Evolutionary conservation across 1,140 invertebrate genomes (phyloP).

Genomic region (Formica exsecta): DNA sequence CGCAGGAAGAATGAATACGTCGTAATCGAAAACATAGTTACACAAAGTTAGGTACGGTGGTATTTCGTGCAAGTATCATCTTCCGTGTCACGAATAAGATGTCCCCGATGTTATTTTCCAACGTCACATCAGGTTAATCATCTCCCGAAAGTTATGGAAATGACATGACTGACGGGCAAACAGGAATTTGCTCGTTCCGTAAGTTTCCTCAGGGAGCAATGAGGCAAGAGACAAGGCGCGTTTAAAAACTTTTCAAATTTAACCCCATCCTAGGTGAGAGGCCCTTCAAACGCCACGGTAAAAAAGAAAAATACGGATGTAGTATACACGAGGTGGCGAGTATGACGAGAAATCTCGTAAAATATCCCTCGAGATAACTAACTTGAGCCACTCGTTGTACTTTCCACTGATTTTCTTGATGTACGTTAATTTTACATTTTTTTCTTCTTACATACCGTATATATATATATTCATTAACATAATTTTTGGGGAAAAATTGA

Average conservation of each 20-base stretch:
- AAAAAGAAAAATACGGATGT: conserved; percentile 75
- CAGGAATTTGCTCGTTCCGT: conserved; percentile 79
- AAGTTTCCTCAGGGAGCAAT: conserved; percentile 71
- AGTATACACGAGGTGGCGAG: conserved; percentile 76
- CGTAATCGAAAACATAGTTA: conserved; percentile 50
- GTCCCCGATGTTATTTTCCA: conserved; percentile 82
- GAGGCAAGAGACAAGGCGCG: conserved; percentile 75
- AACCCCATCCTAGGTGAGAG: conserved; percentile 79
- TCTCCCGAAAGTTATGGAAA: conserved; percentile 80
- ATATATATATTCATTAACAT: not conserved
- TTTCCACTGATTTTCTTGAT: conserved; percentile 20
- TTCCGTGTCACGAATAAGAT: conserved; percentile 63
- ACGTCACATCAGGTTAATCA: conserved; percentile 85
- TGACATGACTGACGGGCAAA: conserved; percentile 85
- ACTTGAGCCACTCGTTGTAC: conserved; percentile 33
- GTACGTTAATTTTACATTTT: not conserved
- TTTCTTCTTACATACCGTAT: not conserved
- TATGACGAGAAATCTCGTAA: conserved; percentile 66
- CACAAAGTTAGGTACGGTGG: conserved; percentile 32
- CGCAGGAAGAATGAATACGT: not conserved
- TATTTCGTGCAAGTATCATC: conserved; percentile 43
- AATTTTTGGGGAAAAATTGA: not conserved
- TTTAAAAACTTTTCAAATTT: conserved; percentile 87
- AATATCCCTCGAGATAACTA: conserved; percentile 51
- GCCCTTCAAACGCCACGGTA: conserved; percentile 53